These are phyloP conservation scores for Baryphthengus martii DNA, from an alignment of 2,113 vertebrate species.

Conservation along the genomic window DNA sequence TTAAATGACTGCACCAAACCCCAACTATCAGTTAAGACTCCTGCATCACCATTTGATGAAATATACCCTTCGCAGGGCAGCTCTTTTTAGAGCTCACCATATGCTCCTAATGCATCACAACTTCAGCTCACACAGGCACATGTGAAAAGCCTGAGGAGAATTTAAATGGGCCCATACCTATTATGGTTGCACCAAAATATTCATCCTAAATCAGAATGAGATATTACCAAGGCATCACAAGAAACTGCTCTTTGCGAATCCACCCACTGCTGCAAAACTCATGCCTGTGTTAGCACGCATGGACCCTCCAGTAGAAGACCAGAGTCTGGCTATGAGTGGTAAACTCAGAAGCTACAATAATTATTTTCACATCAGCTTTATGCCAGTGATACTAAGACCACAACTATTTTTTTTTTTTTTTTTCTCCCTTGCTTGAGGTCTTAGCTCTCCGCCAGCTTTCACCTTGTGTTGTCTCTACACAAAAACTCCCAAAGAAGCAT, in stretches of 20 bases:
- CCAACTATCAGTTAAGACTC: not conserved
- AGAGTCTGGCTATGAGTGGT: not conserved
- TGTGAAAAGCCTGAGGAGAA: not conserved
- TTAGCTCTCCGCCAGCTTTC: not conserved
- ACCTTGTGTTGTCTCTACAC: not conserved
- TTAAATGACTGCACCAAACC: not conserved
- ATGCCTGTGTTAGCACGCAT: not conserved
- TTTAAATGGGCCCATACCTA: not conserved
- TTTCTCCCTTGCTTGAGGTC: not conserved
- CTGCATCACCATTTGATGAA: not conserved
- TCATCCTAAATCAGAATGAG: not conserved
- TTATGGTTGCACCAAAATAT: not conserved
- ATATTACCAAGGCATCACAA: not conserved
- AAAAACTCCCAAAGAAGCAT: not conserved
- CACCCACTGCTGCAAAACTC: not conserved
- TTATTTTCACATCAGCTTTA: not conserved
- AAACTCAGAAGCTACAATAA: not conserved
- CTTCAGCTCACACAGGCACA: not conserved
- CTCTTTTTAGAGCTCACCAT: not conserved
- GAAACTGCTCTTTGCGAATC: not conserved
- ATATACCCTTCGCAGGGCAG: not conserved
- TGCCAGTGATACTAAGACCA: not conserved
- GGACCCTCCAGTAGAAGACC: not conserved
- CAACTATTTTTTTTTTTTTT: not conserved
- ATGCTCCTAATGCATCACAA: not conserved